These are phyloP conservation scores for Bactericera cockerelli DNA, from an alignment of 1,140 invertebrate species.

Conservation along the genomic window DNA sequence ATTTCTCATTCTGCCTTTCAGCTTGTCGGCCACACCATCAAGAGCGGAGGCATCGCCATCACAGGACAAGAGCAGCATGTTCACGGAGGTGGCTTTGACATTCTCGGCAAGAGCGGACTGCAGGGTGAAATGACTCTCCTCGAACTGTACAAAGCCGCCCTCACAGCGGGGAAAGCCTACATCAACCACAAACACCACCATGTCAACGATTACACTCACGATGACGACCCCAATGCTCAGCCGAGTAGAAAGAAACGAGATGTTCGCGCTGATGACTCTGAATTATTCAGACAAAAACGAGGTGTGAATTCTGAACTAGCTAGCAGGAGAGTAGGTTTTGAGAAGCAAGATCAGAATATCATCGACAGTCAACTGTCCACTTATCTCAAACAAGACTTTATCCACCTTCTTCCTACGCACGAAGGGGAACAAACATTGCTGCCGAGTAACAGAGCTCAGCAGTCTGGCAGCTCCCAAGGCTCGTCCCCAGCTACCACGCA, in stretches of 20 bases:
- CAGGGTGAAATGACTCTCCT: constrained; percentile 62
- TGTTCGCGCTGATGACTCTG: not conserved
- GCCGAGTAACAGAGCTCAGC: constrained; percentile 21
- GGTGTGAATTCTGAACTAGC: not conserved
- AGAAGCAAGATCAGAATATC: too few relatives aligned
- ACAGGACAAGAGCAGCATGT: constrained; percentile 52
- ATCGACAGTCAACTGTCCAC: not conserved
- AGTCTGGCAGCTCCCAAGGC: constrained; percentile 23
- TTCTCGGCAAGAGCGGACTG: constrained; percentile 37
- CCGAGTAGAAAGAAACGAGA: constrained; percentile 25
- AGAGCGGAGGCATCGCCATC: constrained; percentile 52
- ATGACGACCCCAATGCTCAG: constrained; percentile 28
- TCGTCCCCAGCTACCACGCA: constrained; percentile 33
- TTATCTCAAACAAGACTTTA: not conserved
- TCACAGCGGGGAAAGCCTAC: constrained; percentile 65
- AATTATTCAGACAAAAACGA: constrained; percentile 5
- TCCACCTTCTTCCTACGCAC: not conserved
- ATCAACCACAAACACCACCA: constrained; percentile 71
- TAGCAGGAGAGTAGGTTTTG: too few relatives aligned
- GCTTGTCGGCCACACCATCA: constrained; percentile 59
- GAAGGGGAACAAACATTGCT: not conserved
- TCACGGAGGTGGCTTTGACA: constrained; percentile 36
- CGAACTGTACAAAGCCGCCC: constrained; percentile 55
- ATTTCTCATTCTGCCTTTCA: too few relatives aligned
- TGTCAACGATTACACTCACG: constrained; percentile 56